Evolutionary conservation across 2,888 invertebrate species (phyloP).

Genomic region (Pollenia labialis): DNA sequence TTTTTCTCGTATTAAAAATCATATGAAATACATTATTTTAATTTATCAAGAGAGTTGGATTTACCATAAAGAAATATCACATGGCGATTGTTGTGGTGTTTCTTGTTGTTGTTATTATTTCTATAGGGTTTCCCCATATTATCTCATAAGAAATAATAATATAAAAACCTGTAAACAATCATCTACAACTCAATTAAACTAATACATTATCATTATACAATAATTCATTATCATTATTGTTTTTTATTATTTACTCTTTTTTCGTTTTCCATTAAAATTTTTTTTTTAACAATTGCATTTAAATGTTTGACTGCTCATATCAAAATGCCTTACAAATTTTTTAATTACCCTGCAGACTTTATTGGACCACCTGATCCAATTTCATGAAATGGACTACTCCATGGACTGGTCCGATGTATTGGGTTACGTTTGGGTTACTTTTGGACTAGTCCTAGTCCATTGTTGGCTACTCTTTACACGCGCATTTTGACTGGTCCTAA

Average conservation of each 20-base stretch:
- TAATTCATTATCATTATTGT: constrained; percentile 2
- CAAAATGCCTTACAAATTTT: constrained; percentile 29
- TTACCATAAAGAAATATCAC: neutral
- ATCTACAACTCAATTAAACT: constrained; percentile 15
- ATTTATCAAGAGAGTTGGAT: neutral
- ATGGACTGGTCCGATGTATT: too few species aligned
- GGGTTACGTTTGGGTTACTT: too few species aligned
- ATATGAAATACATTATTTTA: neutral
- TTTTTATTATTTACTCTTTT: constrained; percentile 12
- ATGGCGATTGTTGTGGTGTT: neutral
- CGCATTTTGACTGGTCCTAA: too few species aligned
- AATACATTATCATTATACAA: neutral
- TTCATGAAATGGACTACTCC: too few species aligned
- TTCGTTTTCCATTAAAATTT: neutral
- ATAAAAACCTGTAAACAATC: neutral
- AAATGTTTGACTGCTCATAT: neutral
- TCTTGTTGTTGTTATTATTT: neutral
- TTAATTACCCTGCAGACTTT: too few species aligned
- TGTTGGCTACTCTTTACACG: too few species aligned
- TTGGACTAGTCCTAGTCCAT: too few species aligned
- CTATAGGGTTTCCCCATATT: constrained; percentile 14
- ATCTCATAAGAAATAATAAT: constrained; percentile 6
- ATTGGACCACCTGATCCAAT: too few species aligned
- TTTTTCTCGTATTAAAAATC: constrained; percentile 8
- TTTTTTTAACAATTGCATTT: neutral